These are phyloP conservation scores for Scartelaos histophorus DNA, from an alignment of 2,113 vertebrate species.

Conservation along the genomic window DNA sequence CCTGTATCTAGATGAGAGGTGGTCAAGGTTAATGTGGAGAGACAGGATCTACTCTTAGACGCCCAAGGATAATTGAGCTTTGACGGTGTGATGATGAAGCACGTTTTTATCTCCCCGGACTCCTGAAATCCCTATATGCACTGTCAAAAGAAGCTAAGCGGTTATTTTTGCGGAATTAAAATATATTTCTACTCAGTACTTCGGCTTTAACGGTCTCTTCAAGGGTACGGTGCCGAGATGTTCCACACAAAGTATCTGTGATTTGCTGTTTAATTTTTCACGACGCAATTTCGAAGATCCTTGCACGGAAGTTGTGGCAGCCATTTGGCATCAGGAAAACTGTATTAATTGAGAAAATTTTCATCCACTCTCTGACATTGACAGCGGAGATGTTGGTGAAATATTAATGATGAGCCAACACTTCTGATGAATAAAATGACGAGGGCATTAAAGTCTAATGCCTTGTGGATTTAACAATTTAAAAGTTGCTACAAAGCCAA, in stretches of 20 bases:
- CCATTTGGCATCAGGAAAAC: conserved; percentile 19
- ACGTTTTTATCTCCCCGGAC: conserved; percentile 50
- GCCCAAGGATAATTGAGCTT: conserved; percentile 53
- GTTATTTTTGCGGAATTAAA: conserved; percentile 2
- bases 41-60: conserved; percentile 32
- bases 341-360: conserved; percentile 46
- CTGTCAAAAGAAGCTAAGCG: conserved; percentile 26
- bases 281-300: conserved; percentile 48
- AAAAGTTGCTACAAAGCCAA: not conserved
- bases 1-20: conserved; percentile 44
- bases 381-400: conserved; percentile 45
- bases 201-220: conserved; percentile 8
- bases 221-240: conserved; percentile 11
- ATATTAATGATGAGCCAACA: conserved; percentile 61
- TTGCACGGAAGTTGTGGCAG: conserved; percentile 33
- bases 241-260: conserved; percentile 23
- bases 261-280: conserved; percentile 63
- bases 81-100: conserved; percentile 42
- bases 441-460: conserved; percentile 42
- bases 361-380: conserved; percentile 43
- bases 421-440: conserved; percentile 52
- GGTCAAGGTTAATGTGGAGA: conserved; percentile 57
- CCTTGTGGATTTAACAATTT: conserved; percentile 16
- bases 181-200: conserved; percentile 26
- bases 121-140: conserved; percentile 29